Evolutionary conservation across 2,888 invertebrate species (phyloP).

Genomic region (Catonia carolina): DNA sequence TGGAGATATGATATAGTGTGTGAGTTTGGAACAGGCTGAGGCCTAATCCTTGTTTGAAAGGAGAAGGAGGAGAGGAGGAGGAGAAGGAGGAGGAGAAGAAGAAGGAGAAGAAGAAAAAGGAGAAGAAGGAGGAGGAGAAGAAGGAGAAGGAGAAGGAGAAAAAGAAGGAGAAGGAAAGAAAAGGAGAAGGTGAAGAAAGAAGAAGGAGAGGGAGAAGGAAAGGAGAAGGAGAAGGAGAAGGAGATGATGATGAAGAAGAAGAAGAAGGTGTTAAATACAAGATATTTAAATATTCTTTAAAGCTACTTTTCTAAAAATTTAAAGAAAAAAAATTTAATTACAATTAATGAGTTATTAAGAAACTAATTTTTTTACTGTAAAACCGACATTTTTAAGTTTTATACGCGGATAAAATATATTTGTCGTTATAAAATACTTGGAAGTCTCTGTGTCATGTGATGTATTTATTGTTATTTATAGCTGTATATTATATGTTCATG

Average conservation of each 20-base stretch:
- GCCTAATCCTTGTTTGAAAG: too few relatives aligned
- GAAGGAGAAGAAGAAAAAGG: background rate
- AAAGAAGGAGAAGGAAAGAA: conserved; percentile 2
- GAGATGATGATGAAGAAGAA: conserved; percentile 4
- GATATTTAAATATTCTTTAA: background rate
- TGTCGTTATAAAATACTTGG: too few relatives aligned
- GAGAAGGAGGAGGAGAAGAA: background rate
- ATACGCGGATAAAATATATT: too few relatives aligned
- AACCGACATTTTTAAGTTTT: too few relatives aligned
- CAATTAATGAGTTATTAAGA: background rate
- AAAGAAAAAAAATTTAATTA: background rate
- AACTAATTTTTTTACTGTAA: too few relatives aligned
- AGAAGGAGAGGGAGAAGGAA: background rate
- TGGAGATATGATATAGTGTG: too few relatives aligned
- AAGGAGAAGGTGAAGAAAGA: background rate
- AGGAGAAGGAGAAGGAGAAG: background rate
- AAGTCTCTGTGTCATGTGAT: too few relatives aligned
- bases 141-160: background rate
- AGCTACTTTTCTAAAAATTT: background rate
- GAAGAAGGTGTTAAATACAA: background rate
- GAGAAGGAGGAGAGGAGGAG: background rate
- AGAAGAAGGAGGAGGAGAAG: background rate
- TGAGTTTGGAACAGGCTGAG: too few relatives aligned
- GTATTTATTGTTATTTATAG: too few relatives aligned
- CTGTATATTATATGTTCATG: too few relatives aligned